A percentile compares a stretch with the other conserved stretches of the same genome.
Evolutionary conservation across 2,113 vertebrate species (phyloP).

Genomic region (Benthochromis sp.): DNA sequence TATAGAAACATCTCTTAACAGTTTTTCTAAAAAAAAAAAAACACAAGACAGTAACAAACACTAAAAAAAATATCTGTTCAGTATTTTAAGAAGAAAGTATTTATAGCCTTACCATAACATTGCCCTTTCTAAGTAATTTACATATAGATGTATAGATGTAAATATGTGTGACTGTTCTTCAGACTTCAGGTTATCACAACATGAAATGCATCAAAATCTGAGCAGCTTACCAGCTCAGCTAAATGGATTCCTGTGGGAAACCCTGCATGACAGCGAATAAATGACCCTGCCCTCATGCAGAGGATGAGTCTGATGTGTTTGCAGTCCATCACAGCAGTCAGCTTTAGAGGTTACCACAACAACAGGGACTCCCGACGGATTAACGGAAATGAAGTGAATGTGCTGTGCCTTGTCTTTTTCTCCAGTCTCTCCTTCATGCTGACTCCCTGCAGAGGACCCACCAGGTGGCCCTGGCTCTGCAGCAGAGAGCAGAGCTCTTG

Average conservation of each 20-base stretch:
- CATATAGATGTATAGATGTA: neutral
- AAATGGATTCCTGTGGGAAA: neutral
- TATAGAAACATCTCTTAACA: neutral
- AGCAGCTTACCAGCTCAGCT: neutral
- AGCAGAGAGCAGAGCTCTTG: conserved; percentile 93
- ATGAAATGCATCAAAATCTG: neutral
- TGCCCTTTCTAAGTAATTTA: neutral
- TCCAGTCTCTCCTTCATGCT: conserved; percentile 93
- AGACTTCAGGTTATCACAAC: neutral
- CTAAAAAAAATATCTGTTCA: neutral
- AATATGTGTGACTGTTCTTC: neutral
- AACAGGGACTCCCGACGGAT: neutral
- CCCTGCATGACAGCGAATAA: neutral
- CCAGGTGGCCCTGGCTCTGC: conserved; percentile 95
- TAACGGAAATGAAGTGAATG: neutral
- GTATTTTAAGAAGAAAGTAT: neutral
- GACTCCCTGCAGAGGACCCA: conserved; percentile 99
- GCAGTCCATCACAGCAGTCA: neutral
- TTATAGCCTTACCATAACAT: neutral
- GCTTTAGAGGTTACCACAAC: neutral
- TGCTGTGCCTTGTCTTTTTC: neutral
- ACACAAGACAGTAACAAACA: neutral
- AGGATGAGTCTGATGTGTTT: neutral
- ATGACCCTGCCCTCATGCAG: neutral
- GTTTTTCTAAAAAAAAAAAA: neutral